Base-by-base conservation (phyloP, 1,140 invertebrate species). In the Cydia amplana region DNA sequence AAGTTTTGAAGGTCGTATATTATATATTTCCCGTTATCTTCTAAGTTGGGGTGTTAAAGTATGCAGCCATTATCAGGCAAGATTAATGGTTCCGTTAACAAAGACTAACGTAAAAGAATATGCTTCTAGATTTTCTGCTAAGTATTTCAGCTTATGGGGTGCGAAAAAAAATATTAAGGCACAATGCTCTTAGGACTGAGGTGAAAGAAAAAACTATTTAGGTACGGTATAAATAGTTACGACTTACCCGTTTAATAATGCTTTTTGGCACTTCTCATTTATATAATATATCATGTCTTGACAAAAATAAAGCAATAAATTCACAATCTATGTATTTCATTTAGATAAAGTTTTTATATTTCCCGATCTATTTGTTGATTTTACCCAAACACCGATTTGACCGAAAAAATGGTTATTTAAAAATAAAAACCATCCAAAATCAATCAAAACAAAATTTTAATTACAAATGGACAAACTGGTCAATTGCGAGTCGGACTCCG, bases 81-180 rank as follows among this genome's bases (percentile, higher is more conserved):
- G 64, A 67, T 67, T 67, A 67, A 67, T 67, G 64, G 64, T 67
- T 16, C 4, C 25, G 9, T 9, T 67, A 67, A 67, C 64, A 67
- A 67, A 67, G 64, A 32, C 12, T 32, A 28, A 32, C 28, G 4
- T 36, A 16, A 32, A 32, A 32, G 28, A 67, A 67, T 67, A 67
- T 67, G 64, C 64, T 32, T 32, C 23, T 7, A n/a, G 64, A 32
- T 67, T 67, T 67, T 67, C 7, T 36, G 64, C 64, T 67, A 25
- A 32, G 12, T 16, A 14, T 32, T 67, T 67, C 10, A 32, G 36
- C 28, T 36, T n/a, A 32, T 18, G 49, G 5, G 49, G n/a, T 51
- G 49, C 49, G 49, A 49, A 40, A 40, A 14, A 49, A 40, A 40
- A 2, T 3, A 3, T 32, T 40, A 10, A 40, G 43, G 43, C 43